Evolutionary conservation across 2,113 vertebrate species (phyloP), one percentile per base, ranked within the genome.

Genomic region (Phalacrocorax pelagicus): DNA sequence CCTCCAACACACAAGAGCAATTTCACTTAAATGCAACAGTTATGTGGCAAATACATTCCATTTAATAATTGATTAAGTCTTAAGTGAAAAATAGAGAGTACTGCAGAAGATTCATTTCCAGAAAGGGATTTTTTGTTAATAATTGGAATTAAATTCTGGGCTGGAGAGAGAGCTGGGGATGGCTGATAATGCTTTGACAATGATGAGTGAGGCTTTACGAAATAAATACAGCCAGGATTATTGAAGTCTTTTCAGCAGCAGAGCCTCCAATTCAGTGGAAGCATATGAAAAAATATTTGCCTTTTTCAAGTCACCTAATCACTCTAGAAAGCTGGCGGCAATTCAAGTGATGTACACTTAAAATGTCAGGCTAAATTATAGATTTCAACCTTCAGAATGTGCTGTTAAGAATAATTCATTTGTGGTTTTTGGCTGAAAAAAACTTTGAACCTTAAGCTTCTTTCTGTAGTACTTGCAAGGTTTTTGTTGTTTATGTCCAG

Each of bases 221-320:
- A 97, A 96, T 96, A 97, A 94, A 96, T 96, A 93, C 93, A 92
- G 82, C 92, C 82, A 84, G 97, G 88, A 97, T 97, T 97, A 97
- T 72, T 94, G 90, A 94, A 81, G 79, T 79, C 72, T 94, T 94
- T 92, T 96, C 92, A 88, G 91, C 94, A 96, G 87, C 42, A 87
- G 49, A 93, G 78, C 81, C 88, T 97, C 88, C 77, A 78, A 86
- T 94, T 96, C 94, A 49, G 59, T 58, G 71, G 89, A 89, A 93
- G 96, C 92, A 83, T 91, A 95, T 88, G 92, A 96, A 97, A 96
- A 97, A 95, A 90, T 79, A 91, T 91, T 96, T 96, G 88, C 92
- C 78, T 95, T 96, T 94, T 95, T 96, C 34, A 77, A 95, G 93
- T 95, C 94, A 97, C 97, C 96, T 96, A 92, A 97, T 97, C 94